These are phyloP conservation scores for Fragum fragum DNA, from an alignment of 2,888 invertebrate species.

Conservation along the genomic window DNA sequence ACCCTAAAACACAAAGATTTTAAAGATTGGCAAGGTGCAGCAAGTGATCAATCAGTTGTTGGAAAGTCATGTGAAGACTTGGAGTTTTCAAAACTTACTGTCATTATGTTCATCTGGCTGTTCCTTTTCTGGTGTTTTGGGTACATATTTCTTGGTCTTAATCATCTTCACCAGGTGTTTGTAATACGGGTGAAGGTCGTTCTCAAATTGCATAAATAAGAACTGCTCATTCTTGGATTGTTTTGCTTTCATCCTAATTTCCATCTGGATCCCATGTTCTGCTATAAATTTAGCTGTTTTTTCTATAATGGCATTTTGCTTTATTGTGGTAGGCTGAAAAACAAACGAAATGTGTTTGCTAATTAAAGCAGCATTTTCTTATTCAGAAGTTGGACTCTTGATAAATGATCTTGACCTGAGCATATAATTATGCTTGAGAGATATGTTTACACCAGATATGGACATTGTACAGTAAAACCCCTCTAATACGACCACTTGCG, in stretches of 20 bases:
- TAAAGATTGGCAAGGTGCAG: too few species aligned
- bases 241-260: constrained; percentile 98
- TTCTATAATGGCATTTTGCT: constrained; percentile 97
- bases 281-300: constrained; percentile 91
- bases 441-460: too few species aligned
- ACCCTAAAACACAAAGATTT: too few species aligned
- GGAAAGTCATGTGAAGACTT: too few species aligned
- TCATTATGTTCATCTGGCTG: constrained; percentile 60
- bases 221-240: constrained; percentile 97
- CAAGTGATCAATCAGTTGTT: too few species aligned
- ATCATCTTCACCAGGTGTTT: constrained; percentile 89
- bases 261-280: constrained; percentile 98
- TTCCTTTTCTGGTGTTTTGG: constrained; percentile 66
- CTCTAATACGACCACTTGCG: too few species aligned
- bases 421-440: too few species aligned
- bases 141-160: constrained; percentile 84
- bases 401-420: too few species aligned
- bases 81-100: constrained; percentile 37
- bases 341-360: too few species aligned
- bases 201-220: constrained; percentile 95
- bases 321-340: constrained; percentile 96
- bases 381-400: too few species aligned
- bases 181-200: constrained; percentile 95
- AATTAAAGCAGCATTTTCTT: too few species aligned
- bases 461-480: too few species aligned